Evolutionary conservation across 1,140 invertebrate species (phyloP).

Genomic region (Drosophila kepulauana): DNA sequence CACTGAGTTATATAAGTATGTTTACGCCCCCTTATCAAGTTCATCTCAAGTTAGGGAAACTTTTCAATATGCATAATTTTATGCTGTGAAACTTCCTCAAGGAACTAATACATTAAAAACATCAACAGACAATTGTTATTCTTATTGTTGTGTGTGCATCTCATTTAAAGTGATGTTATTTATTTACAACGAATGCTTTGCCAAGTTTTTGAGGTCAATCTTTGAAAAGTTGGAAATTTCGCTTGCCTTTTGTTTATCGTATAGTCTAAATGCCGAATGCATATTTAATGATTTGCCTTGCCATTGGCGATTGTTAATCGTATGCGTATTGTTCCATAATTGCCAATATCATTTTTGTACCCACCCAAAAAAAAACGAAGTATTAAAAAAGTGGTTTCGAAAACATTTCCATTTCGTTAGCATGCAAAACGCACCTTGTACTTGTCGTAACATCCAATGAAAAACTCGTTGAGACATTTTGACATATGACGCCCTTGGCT

Average conservation of each 20-base stretch:
- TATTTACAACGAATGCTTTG: constrained; percentile 17
- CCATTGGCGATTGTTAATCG: constrained; percentile 33
- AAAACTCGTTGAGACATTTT: constrained; percentile 38
- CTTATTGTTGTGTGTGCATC: constrained; percentile 9
- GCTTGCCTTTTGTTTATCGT: constrained; percentile 31
- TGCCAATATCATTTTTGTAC: constrained; percentile 56
- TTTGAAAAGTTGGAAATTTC: constrained; percentile 35
- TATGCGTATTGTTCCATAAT: constrained; percentile 26
- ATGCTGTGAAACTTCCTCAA: not conserved
- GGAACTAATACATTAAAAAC: not conserved
- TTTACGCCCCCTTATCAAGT: not conserved
- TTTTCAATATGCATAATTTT: not conserved
- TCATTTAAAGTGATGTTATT: not conserved
- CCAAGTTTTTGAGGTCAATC: constrained; percentile 40
- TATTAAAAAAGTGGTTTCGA: constrained; percentile 16
- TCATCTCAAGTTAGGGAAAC: not conserved
- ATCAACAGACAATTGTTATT: not conserved
- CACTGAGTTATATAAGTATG: not conserved
- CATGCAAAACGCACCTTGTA: constrained; percentile 52
- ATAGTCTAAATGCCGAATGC: constrained; percentile 47
- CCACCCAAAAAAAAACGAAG: constrained; percentile 15
- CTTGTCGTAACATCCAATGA: constrained; percentile 41
- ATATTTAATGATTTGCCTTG: constrained; percentile 61
- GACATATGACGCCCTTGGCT: constrained; percentile 52
- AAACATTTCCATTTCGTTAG: constrained; percentile 48